These are phyloP conservation scores for Cyprinodon diabolis DNA, from an alignment of 2,797 vertebrate species.

Conservation along the genomic window DNA sequence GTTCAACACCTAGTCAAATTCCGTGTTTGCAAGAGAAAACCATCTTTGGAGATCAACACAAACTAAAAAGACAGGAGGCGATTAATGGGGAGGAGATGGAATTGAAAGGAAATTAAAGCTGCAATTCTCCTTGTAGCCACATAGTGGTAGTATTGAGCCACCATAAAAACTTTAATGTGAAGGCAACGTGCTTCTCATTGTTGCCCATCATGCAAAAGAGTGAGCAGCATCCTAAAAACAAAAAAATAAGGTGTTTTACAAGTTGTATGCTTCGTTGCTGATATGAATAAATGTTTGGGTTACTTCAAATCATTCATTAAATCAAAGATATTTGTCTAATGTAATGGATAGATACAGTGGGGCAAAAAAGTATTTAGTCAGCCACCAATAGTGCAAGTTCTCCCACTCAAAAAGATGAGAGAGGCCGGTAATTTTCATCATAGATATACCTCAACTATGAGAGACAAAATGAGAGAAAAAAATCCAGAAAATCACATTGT, in stretches of 20 bases:
- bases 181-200: background rate
- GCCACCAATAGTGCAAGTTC: too few relatives aligned
- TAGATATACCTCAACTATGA: too few relatives aligned
- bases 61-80: background rate
- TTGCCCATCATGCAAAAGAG: background rate
- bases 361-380: too few relatives aligned
- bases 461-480: too few relatives aligned
- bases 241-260: background rate
- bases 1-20: too few relatives aligned
- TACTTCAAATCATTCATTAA: background rate
- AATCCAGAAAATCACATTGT: too few relatives aligned
- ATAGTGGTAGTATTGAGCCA: constrained; percentile 14
- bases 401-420: too few relatives aligned
- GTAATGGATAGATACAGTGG: too few relatives aligned
- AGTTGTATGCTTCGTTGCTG: background rate
- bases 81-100: too few relatives aligned
- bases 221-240: background rate
- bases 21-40: too few relatives aligned
- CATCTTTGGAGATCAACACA: background rate
- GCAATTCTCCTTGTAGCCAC: background rate
- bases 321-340: background rate
- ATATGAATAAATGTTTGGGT: background rate
- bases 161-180: background rate
- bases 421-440: too few relatives aligned
- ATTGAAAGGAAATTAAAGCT: background rate